phyloP scores from a whole-genome alignment of 2,797 vertebrate species.

The Micrastur ruficollis region DNA sequence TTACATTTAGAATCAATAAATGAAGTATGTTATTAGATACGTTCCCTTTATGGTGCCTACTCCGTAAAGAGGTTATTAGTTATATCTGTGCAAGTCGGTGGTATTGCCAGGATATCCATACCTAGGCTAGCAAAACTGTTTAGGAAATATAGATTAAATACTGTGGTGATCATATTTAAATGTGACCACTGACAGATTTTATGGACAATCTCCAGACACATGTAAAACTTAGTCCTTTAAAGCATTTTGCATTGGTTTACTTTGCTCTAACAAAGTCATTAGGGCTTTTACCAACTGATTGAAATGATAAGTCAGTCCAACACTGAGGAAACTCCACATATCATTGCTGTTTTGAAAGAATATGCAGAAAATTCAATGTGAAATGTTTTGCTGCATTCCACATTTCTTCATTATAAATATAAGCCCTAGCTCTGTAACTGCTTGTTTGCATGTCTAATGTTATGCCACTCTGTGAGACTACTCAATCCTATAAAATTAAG shows the following conservation, averaged over 20 bases:
- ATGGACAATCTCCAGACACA: background rate
- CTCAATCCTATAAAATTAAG: conserved; percentile 9
- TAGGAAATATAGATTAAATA: background rate
- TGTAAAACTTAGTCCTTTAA: background rate
- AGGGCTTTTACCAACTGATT: background rate
- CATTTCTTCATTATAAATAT: background rate
- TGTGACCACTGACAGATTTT: background rate
- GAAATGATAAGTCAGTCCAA: background rate
- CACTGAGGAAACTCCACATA: background rate
- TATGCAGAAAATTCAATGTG: background rate
- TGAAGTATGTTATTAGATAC: background rate
- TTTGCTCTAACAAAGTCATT: background rate
- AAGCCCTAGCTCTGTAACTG: background rate
- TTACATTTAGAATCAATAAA: background rate
- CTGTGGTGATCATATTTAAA: background rate
- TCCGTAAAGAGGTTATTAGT: background rate
- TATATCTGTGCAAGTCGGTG: background rate
- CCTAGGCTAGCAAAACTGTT: background rate
- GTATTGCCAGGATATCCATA: background rate
- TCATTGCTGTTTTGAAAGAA: background rate
- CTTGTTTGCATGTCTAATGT: conserved; percentile 12
- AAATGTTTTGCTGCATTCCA: background rate
- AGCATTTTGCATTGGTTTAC: background rate
- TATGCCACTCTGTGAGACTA: background rate
- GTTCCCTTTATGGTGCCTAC: background rate